These are phyloP conservation scores for Drosophila kepulauana DNA, from an alignment of 1,140 invertebrate genomes.

Conservation along the genomic window DNA sequence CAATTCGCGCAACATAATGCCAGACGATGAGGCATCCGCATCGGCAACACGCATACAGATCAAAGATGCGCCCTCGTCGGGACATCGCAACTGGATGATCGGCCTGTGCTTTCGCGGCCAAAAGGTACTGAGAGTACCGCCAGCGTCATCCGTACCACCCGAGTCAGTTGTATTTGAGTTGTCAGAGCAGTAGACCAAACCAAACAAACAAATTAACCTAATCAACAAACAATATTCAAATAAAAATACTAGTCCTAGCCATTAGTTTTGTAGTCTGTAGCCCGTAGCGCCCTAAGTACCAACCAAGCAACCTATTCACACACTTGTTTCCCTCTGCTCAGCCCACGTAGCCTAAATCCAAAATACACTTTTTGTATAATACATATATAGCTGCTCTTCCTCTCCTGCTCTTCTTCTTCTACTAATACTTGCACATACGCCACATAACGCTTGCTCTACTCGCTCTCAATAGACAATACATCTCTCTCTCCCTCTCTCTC, in stretches of 20 bases:
- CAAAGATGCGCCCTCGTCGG: slow-evolving; percentile 39
- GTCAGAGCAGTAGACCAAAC: slow-evolving; percentile 82
- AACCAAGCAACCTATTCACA: not conserved
- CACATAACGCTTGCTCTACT: slow-evolving; percentile 1
- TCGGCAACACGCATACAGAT: slow-evolving; percentile 45
- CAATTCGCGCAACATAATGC: slow-evolving; percentile 23
- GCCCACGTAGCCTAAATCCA: too few species aligned
- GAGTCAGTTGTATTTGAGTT: slow-evolving; percentile 85
- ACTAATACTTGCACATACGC: slow-evolving; percentile 6
- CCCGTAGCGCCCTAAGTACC: slow-evolving; percentile 19
- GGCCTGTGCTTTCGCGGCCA: slow-evolving; percentile 81
- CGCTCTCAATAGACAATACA: not conserved
- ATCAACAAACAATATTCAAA: too few species aligned
- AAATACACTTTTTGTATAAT: not conserved
- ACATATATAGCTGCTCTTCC: not conserved
- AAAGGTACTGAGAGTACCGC: slow-evolving; percentile 84
- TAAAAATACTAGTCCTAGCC: slow-evolving; percentile 47
- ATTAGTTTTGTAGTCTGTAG: slow-evolving; percentile 51
- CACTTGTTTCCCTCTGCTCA: not conserved
- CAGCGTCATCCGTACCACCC: slow-evolving; percentile 83
- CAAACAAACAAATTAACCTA: too few species aligned
- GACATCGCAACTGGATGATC: slow-evolving; percentile 71
- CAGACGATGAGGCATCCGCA: slow-evolving; percentile 6
- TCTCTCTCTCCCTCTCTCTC: too few species aligned
- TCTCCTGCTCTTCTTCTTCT: too few species aligned